A percentile compares a stretch with the other conserved stretches of the same genome.
Conservation (phyloP, 2,888 invertebrate species). For the Nephrotoma guestfalica region DNA sequence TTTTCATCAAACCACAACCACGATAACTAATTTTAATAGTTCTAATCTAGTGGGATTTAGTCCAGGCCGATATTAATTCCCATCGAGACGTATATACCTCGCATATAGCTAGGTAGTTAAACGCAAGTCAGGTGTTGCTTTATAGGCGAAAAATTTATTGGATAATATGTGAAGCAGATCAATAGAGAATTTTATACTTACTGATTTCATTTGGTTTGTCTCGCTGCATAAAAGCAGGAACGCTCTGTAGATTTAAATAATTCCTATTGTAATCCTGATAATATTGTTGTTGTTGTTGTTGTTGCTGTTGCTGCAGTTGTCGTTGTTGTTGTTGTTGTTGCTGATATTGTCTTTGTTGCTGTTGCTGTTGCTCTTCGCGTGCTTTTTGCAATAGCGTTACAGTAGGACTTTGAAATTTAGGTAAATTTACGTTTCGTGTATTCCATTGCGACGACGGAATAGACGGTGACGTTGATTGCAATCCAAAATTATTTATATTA, state of each 20-base stretch:
- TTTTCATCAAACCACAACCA: no score
- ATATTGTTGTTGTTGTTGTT: neutral
- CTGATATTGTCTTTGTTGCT: neutral
- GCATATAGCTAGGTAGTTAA: no score
- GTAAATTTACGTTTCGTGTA: constrained; percentile 32
- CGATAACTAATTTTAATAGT: no score
- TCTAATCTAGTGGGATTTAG: no score
- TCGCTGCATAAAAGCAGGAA: constrained; percentile 1
- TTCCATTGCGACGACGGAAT: neutral
- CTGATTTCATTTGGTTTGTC: constrained; percentile 44
- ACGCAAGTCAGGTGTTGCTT: no score
- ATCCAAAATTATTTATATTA: constrained; percentile 34
- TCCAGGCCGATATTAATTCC: no score
- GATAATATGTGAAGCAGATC: neutral
- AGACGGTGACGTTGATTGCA: constrained; percentile 18
- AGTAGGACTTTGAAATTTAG: constrained; percentile 72
- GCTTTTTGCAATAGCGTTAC: constrained; percentile 78
- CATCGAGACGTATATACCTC: no score
- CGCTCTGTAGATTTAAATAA: neutral
- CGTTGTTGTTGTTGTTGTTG: neutral
- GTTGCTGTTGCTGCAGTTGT: neutral
- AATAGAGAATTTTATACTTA: constrained; percentile 22
- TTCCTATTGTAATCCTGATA: neutral
- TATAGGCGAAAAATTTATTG: no score
- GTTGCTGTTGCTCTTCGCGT: constrained; percentile 25